A percentile compares a stretch with the other conserved stretches of the same genome.
These are phyloP conservation scores for Chymomyza costata DNA, from an alignment of 1,140 invertebrate species.

Conservation along the genomic window DNA sequence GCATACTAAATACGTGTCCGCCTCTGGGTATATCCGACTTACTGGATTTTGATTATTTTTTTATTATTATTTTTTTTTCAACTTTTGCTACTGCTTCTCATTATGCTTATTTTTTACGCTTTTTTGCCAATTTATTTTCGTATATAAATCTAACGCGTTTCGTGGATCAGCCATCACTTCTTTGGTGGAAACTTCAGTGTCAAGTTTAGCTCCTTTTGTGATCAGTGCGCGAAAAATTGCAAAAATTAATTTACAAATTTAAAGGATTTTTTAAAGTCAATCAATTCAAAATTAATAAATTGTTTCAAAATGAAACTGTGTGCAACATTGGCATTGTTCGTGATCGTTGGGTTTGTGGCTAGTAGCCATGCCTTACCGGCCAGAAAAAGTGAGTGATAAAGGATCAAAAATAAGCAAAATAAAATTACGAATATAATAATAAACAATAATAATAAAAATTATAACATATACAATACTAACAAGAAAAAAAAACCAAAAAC, in stretches of 20 bases:
- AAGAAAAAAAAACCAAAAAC: too few relatives aligned
- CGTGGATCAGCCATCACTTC: slow-evolving; percentile 69
- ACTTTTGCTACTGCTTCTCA: slow-evolving; percentile 38
- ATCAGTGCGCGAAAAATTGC: slow-evolving; percentile 48
- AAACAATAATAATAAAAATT: too few relatives aligned
- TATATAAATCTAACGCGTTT: slow-evolving; percentile 74
- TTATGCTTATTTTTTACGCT: slow-evolving; percentile 54
- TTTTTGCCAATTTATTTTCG: slow-evolving; percentile 50
- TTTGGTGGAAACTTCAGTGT: slow-evolving; percentile 75
- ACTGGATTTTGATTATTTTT: slow-evolving; percentile 19
- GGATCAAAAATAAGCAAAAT: background rate
- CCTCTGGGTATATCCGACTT: slow-evolving; percentile 63
- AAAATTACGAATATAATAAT: background rate
- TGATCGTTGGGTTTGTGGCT: slow-evolving; percentile 61
- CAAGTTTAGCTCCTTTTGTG: slow-evolving; percentile 74
- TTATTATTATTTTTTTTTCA: slow-evolving; percentile 4
- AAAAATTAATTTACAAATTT: slow-evolving; percentile 3
- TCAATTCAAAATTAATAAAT: slow-evolving; percentile 6
- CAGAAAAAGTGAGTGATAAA: slow-evolving; percentile 62
- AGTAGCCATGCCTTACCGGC: slow-evolving; percentile 57
- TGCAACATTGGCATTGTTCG: slow-evolving; percentile 54
- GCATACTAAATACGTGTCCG: slow-evolving; percentile 53
- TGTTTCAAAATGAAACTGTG: slow-evolving; percentile 57
- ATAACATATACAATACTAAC: too few relatives aligned
- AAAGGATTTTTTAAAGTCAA: slow-evolving; percentile 20